Conservation (phyloP, 1,140 invertebrate genomes). For the Calliopsis andreniformis region DNA sequence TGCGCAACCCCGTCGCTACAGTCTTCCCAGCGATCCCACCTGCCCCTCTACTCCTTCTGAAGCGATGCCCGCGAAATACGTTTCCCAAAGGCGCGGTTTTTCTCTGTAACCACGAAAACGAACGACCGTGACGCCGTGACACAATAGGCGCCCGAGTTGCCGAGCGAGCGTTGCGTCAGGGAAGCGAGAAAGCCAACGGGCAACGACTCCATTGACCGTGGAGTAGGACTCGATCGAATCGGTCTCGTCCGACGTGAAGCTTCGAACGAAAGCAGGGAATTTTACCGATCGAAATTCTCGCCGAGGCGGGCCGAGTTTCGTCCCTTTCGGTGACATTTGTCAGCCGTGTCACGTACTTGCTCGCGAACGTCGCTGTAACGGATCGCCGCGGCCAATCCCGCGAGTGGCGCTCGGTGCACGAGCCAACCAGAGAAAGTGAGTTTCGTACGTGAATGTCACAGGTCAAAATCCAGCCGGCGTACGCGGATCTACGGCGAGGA, state of each 20-base stretch:
- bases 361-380: constrained; percentile 32
- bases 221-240: too few relatives aligned
- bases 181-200: constrained; percentile 18
- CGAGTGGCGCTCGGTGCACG: constrained; percentile 45
- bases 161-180: constrained; percentile 18
- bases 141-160: constrained; percentile 33
- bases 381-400: constrained; percentile 13
- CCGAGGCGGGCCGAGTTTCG: constrained; percentile 25
- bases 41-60: too few relatives aligned
- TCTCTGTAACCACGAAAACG: constrained; percentile 3
- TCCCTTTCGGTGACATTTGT: constrained; percentile 67
- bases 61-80: too few relatives aligned
- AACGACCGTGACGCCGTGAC: constrained; percentile 26
- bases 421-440: constrained; percentile 74
- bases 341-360: constrained; percentile 60
- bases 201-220: not conserved
- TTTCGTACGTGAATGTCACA: constrained; percentile 75
- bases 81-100: not conserved
- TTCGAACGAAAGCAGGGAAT: too few relatives aligned
- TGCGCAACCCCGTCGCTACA: not conserved
- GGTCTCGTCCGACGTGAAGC: too few relatives aligned
- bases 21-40: not conserved
- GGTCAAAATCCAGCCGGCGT: constrained; percentile 69
- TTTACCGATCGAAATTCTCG: too few relatives aligned
- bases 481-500: constrained; percentile 51